A percentile compares a stretch with the other conserved stretches of the same genome.
Evolutionary conservation across 2,797 vertebrate genomes (phyloP).

Genomic region (Cygnus olor): DNA sequence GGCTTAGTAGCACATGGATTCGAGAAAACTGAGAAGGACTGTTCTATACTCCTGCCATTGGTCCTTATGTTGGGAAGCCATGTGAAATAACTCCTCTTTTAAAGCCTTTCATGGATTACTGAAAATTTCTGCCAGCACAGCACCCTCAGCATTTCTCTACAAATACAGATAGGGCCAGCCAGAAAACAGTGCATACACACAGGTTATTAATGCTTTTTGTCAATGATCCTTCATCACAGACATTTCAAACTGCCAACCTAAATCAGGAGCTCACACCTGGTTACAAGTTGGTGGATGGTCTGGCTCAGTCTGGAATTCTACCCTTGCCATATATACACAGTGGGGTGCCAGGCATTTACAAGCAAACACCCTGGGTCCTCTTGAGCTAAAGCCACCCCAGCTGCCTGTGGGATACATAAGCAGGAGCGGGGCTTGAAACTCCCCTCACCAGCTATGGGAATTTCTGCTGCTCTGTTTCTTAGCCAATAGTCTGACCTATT

Average conservation of each 20-base stretch:
- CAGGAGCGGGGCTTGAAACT: neutral
- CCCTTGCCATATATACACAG: accelerated
- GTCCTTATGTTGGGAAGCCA: neutral
- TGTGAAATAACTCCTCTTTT: neutral
- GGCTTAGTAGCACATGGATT: neutral
- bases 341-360: neutral
- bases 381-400: neutral
- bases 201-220: neutral
- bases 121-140: neutral
- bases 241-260: neutral
- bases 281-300: neutral
- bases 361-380: neutral
- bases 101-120: neutral
- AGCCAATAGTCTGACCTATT: neutral
- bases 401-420: neutral
- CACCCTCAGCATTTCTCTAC: neutral
- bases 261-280: neutral
- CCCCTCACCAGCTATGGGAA: neutral
- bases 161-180: neutral
- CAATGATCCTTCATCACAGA: neutral
- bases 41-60: neutral
- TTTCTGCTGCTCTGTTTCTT: neutral
- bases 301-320: neutral
- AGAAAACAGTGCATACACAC: neutral
- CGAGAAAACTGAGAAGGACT: neutral